These are phyloP conservation scores for Catalaphyllia jardinei DNA, from an alignment of 64 coral and sea anemone species.

Conservation along the genomic window DNA sequence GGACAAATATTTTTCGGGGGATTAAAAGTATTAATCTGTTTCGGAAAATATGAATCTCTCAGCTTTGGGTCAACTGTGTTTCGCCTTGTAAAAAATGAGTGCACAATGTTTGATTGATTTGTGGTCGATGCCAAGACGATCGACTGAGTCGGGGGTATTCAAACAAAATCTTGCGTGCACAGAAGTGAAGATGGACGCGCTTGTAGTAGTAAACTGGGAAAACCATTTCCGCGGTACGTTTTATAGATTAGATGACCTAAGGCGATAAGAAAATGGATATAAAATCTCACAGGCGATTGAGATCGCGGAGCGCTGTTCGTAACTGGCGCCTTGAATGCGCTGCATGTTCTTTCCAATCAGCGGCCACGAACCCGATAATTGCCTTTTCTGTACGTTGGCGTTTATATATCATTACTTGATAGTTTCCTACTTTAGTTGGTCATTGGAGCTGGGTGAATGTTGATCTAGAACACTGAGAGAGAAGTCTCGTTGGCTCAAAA, in stretches of 20 bases:
- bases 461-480: neutral
- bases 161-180: slow-evolving; percentile 6
- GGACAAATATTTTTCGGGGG: neutral
- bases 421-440: neutral
- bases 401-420: slow-evolving; percentile 6
- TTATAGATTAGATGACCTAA: slow-evolving; percentile 28
- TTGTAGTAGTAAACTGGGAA: neutral
- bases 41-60: neutral
- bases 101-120: neutral
- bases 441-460: neutral
- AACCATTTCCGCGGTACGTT: slow-evolving; percentile 9
- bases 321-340: slow-evolving; percentile 1
- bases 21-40: slow-evolving; percentile 1
- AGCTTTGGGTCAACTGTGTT: too few relatives aligned
- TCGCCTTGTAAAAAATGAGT: too few relatives aligned
- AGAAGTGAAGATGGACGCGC: neutral
- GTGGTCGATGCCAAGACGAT: neutral
- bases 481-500: neutral
- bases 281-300: neutral
- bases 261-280: slow-evolving; percentile 23
- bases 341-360: neutral
- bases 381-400: slow-evolving; percentile 6
- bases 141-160: neutral
- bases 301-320: neutral
- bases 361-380: neutral